A percentile compares a stretch with the other conserved stretches of the same genome.
Evolutionary conservation across 2,888 invertebrate genomes (phyloP).

Genomic region (Chironomus tentans): DNA sequence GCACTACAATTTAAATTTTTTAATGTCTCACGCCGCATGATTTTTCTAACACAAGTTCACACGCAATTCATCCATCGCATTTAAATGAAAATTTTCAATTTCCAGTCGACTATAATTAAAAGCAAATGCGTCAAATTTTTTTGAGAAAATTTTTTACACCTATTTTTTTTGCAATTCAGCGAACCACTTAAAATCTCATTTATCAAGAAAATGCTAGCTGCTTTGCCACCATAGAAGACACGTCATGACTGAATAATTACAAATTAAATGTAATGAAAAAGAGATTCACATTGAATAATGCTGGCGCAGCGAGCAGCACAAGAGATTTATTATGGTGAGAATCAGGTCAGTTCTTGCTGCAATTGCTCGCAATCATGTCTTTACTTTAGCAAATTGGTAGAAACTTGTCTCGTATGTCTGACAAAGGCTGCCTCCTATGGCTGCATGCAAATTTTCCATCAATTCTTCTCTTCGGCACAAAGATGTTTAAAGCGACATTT

Average conservation of each 20-base stretch:
- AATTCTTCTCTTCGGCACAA: neutral
- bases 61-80: too few species aligned
- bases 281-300: neutral
- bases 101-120: too few species aligned
- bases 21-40: too few species aligned
- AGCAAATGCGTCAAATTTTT: too few species aligned
- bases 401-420: neutral
- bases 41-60: too few species aligned
- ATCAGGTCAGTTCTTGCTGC: conserved; percentile 1
- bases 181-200: neutral
- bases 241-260: neutral
- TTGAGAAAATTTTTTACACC: too few species aligned
- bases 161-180: too few species aligned
- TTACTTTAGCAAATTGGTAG: neutral
- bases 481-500: neutral
- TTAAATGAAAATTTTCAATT: too few species aligned
- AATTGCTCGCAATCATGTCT: neutral
- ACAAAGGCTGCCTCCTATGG: neutral
- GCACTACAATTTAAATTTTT: too few species aligned
- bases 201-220: neutral
- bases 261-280: neutral
- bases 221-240: too few species aligned
- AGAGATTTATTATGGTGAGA: conserved; percentile 11
- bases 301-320: neutral
- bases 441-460: neutral